Evolutionary conservation across 2,797 vertebrate genomes (phyloP).

Genomic region (Gymnothorax javanicus): DNA sequence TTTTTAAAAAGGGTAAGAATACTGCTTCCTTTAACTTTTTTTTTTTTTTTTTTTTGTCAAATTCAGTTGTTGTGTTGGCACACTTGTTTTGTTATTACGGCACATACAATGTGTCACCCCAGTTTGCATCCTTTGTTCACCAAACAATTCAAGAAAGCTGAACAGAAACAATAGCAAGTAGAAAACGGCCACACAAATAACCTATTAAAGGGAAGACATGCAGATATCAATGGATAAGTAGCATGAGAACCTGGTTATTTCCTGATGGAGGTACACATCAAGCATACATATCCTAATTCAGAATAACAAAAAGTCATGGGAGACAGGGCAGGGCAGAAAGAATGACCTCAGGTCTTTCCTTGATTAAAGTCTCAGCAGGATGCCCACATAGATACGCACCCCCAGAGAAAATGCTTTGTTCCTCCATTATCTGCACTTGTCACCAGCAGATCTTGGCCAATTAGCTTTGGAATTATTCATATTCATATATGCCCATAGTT

Average conservation of each 20-base stretch:
- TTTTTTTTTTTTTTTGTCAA: neutral
- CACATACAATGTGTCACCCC: neutral
- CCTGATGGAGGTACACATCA: neutral
- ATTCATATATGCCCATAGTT: neutral
- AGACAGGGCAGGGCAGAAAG: neutral
- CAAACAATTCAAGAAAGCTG: neutral
- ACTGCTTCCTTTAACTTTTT: neutral
- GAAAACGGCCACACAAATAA: neutral
- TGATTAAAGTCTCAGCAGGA: slow-evolving; percentile 20
- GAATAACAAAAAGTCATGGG: neutral
- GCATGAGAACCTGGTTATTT: neutral
- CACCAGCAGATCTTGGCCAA: slow-evolving; percentile 25
- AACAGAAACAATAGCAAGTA: neutral
- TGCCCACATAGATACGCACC: neutral
- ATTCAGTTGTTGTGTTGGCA: neutral
- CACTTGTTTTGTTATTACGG: neutral
- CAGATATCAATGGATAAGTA: neutral
- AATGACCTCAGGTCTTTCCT: neutral
- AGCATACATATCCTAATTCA: neutral
- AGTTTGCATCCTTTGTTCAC: neutral
- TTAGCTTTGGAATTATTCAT: slow-evolving; percentile 35
- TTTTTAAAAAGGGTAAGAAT: neutral
- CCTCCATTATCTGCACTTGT: slow-evolving; percentile 15
- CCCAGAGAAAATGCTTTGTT: slow-evolving; percentile 1
- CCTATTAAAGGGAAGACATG: neutral